Evolutionary conservation across 2,888 invertebrate species (phyloP).

Genomic region (Brenthis daphne): DNA sequence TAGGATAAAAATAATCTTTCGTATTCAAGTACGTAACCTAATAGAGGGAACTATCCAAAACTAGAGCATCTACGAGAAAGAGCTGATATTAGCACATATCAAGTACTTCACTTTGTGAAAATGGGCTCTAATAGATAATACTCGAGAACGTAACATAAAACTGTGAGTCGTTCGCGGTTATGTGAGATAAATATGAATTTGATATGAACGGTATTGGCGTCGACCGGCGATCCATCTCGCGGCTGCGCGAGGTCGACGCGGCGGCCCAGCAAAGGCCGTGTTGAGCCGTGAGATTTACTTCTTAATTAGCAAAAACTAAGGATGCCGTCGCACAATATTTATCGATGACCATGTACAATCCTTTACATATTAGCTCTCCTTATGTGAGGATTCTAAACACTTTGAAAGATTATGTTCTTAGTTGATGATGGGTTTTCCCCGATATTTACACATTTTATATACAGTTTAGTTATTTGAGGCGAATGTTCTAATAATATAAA

Average conservation of each 20-base stretch:
- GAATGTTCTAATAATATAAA: too few species aligned
- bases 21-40: too few species aligned
- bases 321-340: constrained; percentile 3
- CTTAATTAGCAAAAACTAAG: constrained; percentile 13
- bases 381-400: not conserved
- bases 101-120: not conserved
- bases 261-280: constrained; percentile 27
- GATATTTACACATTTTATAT: too few species aligned
- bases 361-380: not conserved
- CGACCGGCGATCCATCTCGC: constrained; percentile 1
- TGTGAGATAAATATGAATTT: constrained; percentile 1
- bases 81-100: too few species aligned
- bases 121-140: not conserved
- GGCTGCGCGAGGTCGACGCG: constrained; percentile 25
- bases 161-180: not conserved
- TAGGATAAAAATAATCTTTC: too few species aligned
- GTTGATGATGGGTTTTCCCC: too few species aligned
- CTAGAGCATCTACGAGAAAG: too few species aligned
- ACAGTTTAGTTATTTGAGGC: too few species aligned
- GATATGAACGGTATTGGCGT: not conserved
- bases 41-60: too few species aligned
- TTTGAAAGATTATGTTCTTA: too few species aligned
- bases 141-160: not conserved
- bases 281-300: constrained; percentile 22
- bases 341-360: not conserved